These are phyloP conservation scores for Neria commutata DNA, from an alignment of 2,888 invertebrate genomes.

Conservation along the genomic window DNA sequence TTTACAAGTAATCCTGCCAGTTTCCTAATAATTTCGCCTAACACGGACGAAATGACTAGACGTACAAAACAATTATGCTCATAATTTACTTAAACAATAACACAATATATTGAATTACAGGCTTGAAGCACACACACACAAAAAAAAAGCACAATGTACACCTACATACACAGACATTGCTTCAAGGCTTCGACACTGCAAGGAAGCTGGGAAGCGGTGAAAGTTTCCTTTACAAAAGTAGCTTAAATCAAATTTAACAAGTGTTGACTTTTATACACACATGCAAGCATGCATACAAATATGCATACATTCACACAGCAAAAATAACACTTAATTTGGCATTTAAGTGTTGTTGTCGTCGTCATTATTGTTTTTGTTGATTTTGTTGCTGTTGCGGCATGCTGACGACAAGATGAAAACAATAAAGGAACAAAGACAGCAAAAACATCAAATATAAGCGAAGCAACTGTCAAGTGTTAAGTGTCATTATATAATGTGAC, in stretches of 20 bases:
- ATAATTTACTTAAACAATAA: slow-evolving; percentile 1
- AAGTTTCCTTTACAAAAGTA: neutral
- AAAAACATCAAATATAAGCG: neutral
- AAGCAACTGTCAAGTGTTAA: slow-evolving; percentile 34
- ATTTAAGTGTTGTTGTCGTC: slow-evolving; percentile 39
- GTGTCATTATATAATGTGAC: slow-evolving; percentile 51
- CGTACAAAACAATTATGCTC: neutral
- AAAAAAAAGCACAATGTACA: no score
- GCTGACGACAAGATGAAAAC: neutral
- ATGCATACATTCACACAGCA: no score
- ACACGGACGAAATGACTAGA: no score
- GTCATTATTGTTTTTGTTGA: neutral
- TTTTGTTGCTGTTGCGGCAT: neutral
- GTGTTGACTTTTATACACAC: neutral
- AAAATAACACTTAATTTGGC: slow-evolving; percentile 51
- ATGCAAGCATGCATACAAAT: no score
- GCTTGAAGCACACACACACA: slow-evolving; percentile 2
- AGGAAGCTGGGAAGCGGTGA: no score
- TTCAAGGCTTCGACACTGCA: no score
- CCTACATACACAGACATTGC: neutral
- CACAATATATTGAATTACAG: neutral
- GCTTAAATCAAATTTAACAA: neutral
- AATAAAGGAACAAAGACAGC: neutral
- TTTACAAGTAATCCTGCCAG: no score
- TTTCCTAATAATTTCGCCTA: no score